Evolutionary conservation across 2,888 invertebrate species (phyloP).

Genomic region (Caenorhabditis sp.): DNA sequence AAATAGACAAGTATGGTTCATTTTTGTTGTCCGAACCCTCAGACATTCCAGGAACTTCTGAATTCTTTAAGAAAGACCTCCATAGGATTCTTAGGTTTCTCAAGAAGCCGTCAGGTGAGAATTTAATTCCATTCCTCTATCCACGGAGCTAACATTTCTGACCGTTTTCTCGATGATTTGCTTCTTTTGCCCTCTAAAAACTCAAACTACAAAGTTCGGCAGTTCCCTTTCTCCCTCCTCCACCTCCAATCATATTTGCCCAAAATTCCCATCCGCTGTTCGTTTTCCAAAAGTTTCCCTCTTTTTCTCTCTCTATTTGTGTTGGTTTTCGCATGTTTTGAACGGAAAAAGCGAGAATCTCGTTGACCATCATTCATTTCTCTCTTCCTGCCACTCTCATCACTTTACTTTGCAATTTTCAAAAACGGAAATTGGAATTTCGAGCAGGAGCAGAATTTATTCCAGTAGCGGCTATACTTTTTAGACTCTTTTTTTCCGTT

Average conservation of each 20-base stretch:
- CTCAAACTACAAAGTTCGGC: too few relatives aligned
- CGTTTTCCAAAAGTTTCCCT: neutral
- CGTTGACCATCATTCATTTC: neutral
- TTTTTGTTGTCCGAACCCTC: too few relatives aligned
- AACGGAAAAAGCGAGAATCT: neutral
- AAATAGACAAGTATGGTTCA: too few relatives aligned
- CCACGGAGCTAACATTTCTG: too few relatives aligned
- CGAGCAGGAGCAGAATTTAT: neutral
- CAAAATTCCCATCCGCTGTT: neutral
- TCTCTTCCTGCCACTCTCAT: conserved; percentile 2
- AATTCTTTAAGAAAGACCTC: neutral
- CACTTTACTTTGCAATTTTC: neutral
- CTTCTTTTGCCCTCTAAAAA: too few relatives aligned
- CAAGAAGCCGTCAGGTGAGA: too few relatives aligned
- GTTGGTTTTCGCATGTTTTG: conserved; percentile 54
- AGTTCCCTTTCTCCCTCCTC: too few relatives aligned
- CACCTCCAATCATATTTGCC: conserved; percentile 15
- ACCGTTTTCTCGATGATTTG: too few relatives aligned
- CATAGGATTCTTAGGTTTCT: neutral
- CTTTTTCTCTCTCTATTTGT: conserved; percentile 12
- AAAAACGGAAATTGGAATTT: conserved; percentile 10
- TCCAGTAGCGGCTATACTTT: conserved; percentile 8
- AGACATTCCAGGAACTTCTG: neutral
- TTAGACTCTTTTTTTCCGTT: conserved; percentile 9
- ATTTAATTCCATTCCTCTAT: too few relatives aligned